These are phyloP conservation scores for Crotophaga sulcirostris DNA, from an alignment of 2,113 vertebrate genomes.

Conservation along the genomic window DNA sequence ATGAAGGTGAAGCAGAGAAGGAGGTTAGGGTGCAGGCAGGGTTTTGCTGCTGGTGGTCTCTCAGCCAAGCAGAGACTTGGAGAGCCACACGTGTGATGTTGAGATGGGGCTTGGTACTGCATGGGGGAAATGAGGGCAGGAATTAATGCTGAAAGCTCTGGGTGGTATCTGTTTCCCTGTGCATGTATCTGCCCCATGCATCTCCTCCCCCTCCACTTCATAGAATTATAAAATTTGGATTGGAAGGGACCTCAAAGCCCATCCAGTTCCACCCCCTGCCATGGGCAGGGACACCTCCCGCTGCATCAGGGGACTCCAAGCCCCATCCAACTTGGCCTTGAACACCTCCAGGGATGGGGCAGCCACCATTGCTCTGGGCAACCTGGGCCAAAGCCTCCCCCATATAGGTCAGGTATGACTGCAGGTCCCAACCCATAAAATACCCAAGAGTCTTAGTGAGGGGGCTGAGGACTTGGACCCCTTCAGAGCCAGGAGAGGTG, in stretches of 20 bases:
- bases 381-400: too few species aligned
- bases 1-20: slow-evolving; percentile 6
- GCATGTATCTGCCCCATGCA: background rate
- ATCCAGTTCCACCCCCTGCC: too few species aligned
- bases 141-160: background rate
- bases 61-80: background rate
- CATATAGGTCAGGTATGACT: background rate
- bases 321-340: too few species aligned
- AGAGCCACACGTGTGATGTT: background rate
- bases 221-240: too few species aligned
- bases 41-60: background rate
- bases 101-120: background rate
- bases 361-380: too few species aligned
- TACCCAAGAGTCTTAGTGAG: background rate
- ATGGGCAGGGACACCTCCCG: too few species aligned
- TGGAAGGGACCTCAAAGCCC: too few species aligned
- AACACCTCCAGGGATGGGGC: too few species aligned
- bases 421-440: background rate
- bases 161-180: background rate
- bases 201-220: background rate
- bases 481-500: background rate
- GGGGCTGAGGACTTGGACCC: background rate
- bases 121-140: background rate
- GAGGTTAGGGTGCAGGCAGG: fast-evolving
- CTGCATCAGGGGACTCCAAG: too few species aligned